Evolutionary conservation across 2,888 invertebrate genomes (phyloP).

Genomic region (Netelia inedita): DNA sequence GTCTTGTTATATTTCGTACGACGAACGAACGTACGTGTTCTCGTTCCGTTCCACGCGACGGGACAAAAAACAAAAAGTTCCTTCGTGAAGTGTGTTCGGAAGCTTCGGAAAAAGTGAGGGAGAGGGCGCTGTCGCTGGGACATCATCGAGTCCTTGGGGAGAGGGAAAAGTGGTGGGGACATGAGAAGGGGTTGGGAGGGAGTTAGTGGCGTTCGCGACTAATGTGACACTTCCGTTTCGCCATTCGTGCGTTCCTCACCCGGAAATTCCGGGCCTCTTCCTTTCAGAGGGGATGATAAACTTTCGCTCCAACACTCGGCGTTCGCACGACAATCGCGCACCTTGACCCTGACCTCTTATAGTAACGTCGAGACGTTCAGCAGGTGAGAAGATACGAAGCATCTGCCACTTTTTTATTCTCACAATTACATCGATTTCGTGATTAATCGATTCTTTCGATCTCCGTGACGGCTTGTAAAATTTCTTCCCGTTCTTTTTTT

Average conservation of each 20-base stretch:
- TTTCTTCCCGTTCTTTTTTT: not conserved
- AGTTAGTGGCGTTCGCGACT: not conserved
- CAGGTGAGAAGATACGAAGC: conserved; percentile 58
- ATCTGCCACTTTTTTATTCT: conserved; percentile 31
- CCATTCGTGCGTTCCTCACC: not conserved
- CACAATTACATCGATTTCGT: not conserved
- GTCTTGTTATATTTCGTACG: conserved; percentile 45
- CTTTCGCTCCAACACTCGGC: conserved; percentile 27
- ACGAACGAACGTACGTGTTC: conserved; percentile 24
- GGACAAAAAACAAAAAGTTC: conserved; percentile 4
- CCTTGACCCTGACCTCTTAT: conserved; percentile 17
- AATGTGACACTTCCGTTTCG: not conserved
- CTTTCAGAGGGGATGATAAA: conserved; percentile 23
- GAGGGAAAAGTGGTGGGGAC: not conserved
- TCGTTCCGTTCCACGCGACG: conserved; percentile 26
- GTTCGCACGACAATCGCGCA: conserved; percentile 1
- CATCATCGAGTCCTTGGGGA: not conserved
- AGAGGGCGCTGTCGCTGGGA: not conserved
- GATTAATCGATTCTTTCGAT: not conserved
- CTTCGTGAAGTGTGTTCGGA: conserved; percentile 2
- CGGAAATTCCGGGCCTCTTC: not conserved
- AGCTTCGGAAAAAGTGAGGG: conserved; percentile 9
- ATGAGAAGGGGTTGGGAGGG: not conserved
- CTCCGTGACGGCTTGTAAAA: not conserved
- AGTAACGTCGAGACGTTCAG: not conserved